Percentiles rank a stretch among this genome's conserved stretches.
Conservation (phyloP, 2,797 vertebrate species). For the Pseudochirops corinnae region DNA sequence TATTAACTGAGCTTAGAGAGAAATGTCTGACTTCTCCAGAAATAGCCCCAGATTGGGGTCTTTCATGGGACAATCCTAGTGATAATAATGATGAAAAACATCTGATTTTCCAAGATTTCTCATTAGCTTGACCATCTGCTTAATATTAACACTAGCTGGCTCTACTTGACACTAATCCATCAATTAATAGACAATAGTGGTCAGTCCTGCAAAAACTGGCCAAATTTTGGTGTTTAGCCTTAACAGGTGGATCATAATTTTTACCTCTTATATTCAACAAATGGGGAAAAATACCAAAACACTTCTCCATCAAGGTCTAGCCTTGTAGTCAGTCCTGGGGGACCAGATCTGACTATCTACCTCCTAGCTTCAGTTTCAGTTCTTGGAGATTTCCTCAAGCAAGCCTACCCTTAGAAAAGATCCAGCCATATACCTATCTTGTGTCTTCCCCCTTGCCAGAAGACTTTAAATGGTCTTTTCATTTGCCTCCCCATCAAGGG, state of each 20-base stretch:
- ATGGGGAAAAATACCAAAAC: background rate
- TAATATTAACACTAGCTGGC: background rate
- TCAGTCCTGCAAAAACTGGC: background rate
- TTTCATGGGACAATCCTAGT: background rate
- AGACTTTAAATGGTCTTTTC: background rate
- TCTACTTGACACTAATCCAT: background rate
- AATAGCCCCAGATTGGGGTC: background rate
- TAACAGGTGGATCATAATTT: background rate
- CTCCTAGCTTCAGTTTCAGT: background rate
- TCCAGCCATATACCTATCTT: background rate
- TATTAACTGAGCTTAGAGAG: constrained; percentile 2
- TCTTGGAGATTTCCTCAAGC: background rate
- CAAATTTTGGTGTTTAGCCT: background rate
- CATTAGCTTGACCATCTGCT: constrained; percentile 1
- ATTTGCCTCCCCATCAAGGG: background rate
- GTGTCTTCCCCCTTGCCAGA: background rate
- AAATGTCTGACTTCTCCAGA: background rate
- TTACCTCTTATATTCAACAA: background rate
- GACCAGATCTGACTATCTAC: background rate
- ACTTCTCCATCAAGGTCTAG: background rate
- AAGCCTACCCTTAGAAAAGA: background rate
- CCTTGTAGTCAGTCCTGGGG: background rate
- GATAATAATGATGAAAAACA: background rate
- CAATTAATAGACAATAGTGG: background rate
- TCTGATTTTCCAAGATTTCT: constrained; percentile 2